Base-by-base conservation (phyloP, 2,888 invertebrate species). In the Phalera bucephala region DNA sequence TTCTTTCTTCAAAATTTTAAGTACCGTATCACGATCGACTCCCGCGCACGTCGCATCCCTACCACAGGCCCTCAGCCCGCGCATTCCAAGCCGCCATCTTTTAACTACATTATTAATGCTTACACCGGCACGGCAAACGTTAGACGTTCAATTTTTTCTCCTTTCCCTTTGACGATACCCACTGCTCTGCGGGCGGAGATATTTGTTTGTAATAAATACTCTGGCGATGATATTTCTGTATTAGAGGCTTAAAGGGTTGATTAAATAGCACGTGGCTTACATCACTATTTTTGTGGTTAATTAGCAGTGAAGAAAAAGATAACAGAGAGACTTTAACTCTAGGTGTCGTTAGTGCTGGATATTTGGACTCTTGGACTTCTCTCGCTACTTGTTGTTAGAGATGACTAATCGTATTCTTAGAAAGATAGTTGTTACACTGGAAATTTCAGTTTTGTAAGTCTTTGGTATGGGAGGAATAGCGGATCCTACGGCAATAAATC, bases 91-190 rank as follows among this genome's bases (percentile, higher is more conserved):
- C 72, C 75, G 88, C 86, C 87, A 87, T 87, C 81, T 88, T 88
- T 77, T 81, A 81, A 82, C 77, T 86, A 82, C 85, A 87, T 87
- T 85, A 87, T 86, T 84, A 86, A 86, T 85, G 86, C 82, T 73
- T 68, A 73, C 81, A 67, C 63, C 68, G 58, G 72, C 71, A 68
- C 76, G 68, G 73, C 78, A 71, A 76, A 75, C 80, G 65, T 58
- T 66, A 67, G 49, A 47, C 55, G 58, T 46, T 56, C 58, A 57
- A 60, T 58, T 74, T 79, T 80, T 80, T 80, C 68, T 70, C 55
- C 56, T 54, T 36, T 64, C 57, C 58, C 52, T 51, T 63, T 52
- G 45, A 57, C 53, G 55, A 61, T 60, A 52, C 64, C 62, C 66
- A 65, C 64, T 64, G 71, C 58, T 64, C 71, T 52, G 72, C 45